A percentile compares a stretch with the other conserved stretches of the same genome.
These are phyloP conservation scores for Gymnothorax javanicus DNA, from an alignment of 2,797 vertebrate species.

Conservation along the genomic window DNA sequence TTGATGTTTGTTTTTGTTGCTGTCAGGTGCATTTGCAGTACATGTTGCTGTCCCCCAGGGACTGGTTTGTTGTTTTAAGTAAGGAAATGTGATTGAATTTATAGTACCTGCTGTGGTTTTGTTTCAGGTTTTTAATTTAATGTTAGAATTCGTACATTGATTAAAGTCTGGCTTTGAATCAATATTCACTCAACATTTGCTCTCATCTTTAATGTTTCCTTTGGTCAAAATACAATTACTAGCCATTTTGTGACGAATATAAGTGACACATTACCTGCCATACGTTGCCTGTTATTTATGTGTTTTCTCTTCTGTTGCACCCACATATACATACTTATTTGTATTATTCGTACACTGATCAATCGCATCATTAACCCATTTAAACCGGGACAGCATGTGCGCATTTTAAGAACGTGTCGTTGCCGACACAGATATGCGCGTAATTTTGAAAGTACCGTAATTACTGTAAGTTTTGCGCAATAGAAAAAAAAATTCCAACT, in stretches of 20 bases:
- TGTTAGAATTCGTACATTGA: not conserved
- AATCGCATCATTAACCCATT: no score
- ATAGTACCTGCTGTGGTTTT: not conserved
- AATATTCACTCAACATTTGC: not conserved
- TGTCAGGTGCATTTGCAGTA: not conserved
- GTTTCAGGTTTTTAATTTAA: not conserved
- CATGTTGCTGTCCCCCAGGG: not conserved
- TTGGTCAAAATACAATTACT: not conserved
- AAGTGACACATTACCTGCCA: not conserved
- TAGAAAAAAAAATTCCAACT: no score
- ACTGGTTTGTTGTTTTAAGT: not conserved
- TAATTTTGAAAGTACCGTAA: no score
- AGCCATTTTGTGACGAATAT: not conserved
- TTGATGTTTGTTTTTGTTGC: not conserved
- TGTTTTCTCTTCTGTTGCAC: no score
- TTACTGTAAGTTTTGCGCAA: no score
- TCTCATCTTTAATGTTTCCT: not conserved
- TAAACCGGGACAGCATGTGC: no score
- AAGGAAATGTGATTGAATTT: not conserved
- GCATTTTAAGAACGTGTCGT: no score
- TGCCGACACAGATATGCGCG: no score
- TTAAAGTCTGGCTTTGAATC: not conserved
- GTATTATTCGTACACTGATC: no score
- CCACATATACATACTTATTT: no score
- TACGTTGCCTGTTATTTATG: no score